A percentile compares a stretch with the other conserved stretches of the same genome.
Conservation (phyloP, 2,113 vertebrate genomes). For the Colaptes auratus region DNA sequence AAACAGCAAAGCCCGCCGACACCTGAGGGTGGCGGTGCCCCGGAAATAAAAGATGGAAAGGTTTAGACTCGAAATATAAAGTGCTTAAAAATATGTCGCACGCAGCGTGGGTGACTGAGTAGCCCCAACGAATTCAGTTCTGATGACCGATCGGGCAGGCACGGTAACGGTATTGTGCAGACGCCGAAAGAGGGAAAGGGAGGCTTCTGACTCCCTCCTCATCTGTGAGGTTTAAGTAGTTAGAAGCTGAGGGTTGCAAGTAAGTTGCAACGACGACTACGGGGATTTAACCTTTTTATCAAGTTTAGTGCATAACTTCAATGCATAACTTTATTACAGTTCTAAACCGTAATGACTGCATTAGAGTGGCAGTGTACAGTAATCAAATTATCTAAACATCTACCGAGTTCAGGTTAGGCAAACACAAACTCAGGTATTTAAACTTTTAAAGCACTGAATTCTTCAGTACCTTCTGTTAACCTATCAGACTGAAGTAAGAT, state of each 20-base stretch:
- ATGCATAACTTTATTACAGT: fast-evolving
- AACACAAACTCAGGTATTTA: not conserved
- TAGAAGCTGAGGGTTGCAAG: not conserved
- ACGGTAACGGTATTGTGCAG: fast-evolving
- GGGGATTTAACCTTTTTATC: not conserved
- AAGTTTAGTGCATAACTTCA: fast-evolving
- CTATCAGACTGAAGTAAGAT: not conserved
- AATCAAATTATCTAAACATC: not conserved
- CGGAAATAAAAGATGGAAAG: not conserved
- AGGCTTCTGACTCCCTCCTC: not conserved
- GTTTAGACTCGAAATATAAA: too few species aligned
- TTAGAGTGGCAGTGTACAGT: fast-evolving
- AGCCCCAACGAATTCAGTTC: too few species aligned
- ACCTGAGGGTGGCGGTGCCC: too few species aligned
- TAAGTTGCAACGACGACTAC: not conserved
- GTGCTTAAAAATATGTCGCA: not conserved
- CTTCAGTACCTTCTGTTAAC: not conserved
- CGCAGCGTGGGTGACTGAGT: not conserved
- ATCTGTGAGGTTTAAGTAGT: fast-evolving
- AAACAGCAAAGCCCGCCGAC: too few species aligned
- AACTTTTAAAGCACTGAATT: not conserved
- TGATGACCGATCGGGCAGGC: not conserved
- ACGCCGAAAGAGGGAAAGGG: fast-evolving
- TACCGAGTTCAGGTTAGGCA: not conserved
- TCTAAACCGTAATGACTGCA: not conserved